Evolutionary conservation across 2,113 vertebrate genomes (phyloP), one percentile per base, ranked within the genome.

Genomic region (Oophaga pumilio): DNA sequence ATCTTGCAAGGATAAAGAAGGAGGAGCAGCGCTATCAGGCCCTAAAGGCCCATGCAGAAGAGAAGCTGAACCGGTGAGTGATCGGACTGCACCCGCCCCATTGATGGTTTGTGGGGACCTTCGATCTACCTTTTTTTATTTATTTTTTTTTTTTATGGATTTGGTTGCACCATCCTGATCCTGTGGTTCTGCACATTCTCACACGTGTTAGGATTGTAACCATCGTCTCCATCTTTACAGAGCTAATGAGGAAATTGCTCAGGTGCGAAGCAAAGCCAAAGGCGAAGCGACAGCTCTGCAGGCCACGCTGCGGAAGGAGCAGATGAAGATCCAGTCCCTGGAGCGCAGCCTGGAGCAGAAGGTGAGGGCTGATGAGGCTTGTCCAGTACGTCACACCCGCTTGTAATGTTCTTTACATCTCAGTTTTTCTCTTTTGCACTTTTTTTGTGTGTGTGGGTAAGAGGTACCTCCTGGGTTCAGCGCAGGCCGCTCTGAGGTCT

Each of bases 261-360:
- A 97, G 86, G 94, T 98, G 0, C 94, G 96, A 14, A 94, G 90
- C 82, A 97, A 96, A 90, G 91, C 94, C 1, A 95, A 95, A 9
- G 90, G 94, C 0, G 98, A 99, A 87, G 49, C 89, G 0, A 90
- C 94, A 1, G 96, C 93, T 0, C 91, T 97, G 4, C 96, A 98
- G 68, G 97, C 95, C 0, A 94, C 93, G 90, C 91, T 98, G 85
- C 95, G 96, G 28, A 95, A 96, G 76, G 97, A 98, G 2, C 97
- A 99, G 85, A 94, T 97, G 92, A 97, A 95, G 82, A 91, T 92
- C 49, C 96, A 97, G 78, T 97, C 97, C 0, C 89, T 98, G 89
- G 97, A 98, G 91, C 97, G 94, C 78, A 94, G 90, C 33, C 91
- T 99, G 24, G 97, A 97, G 28, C 96, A 98, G 90, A 99, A 98